Evolutionary conservation across 2,113 vertebrate genomes (phyloP).

Genomic region (Sphyrna mokarran): DNA sequence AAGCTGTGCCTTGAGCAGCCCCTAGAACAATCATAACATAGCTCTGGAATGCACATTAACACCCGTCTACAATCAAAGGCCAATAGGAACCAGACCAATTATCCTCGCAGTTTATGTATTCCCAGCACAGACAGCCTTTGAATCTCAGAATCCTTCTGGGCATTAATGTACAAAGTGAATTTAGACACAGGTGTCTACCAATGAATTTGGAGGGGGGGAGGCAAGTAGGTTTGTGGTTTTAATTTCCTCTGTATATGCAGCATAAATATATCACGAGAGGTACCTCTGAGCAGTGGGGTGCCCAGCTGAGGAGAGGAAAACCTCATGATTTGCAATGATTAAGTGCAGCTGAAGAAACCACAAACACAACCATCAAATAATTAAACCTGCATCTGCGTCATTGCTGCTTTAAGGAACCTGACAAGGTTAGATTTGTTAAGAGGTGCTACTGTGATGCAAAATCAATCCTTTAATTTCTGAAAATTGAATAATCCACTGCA

Average conservation of each 20-base stretch:
- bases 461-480: conserved; percentile 26
- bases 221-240: neutral
- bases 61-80: neutral
- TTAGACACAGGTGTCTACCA: neutral
- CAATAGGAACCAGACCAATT: neutral
- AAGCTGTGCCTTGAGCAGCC: neutral
- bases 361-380: neutral
- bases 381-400: neutral
- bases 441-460: neutral
- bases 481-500: neutral
- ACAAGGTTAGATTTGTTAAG: neutral
- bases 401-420: neutral
- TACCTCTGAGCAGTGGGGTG: too few species aligned
- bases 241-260: neutral
- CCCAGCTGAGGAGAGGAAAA: neutral
- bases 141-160: neutral
- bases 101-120: neutral
- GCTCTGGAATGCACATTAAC: conserved; percentile 29
- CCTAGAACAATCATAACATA: neutral
- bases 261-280: neutral
- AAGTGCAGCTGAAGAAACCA: neutral
- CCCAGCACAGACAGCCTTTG: neutral
- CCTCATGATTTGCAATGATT: neutral
- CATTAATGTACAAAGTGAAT: conserved; percentile 4
- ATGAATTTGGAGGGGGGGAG: neutral